These are phyloP conservation scores for Cromileptes altivelis DNA, from an alignment of 2,113 vertebrate genomes.

Conservation along the genomic window DNA sequence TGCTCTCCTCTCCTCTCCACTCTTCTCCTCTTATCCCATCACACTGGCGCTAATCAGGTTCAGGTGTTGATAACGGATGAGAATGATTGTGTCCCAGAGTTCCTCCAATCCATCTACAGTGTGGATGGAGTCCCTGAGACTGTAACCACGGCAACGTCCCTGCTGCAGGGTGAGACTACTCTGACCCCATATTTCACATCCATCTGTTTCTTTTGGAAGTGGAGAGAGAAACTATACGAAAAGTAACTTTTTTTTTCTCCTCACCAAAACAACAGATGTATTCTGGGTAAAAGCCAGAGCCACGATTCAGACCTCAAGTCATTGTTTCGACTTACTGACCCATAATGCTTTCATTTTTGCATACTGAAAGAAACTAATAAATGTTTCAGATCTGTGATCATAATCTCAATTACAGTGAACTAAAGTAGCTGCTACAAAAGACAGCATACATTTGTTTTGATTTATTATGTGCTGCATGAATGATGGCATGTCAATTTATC, in stretches of 20 bases:
- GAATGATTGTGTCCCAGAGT: constrained; percentile 91
- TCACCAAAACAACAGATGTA: constrained; percentile 34
- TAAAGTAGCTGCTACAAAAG: constrained; percentile 20
- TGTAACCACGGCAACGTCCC: constrained; percentile 90
- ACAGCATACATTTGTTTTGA: constrained; percentile 33
- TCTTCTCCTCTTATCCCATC: constrained; percentile 24
- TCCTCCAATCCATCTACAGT: constrained; percentile 91
- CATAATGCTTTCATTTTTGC: constrained; percentile 20
- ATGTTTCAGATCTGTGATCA: constrained; percentile 35
- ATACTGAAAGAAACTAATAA: constrained; percentile 12
- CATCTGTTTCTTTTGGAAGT: constrained; percentile 60
- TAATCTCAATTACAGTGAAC: constrained; percentile 22
- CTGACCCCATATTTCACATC: constrained; percentile 59
- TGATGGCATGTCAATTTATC: constrained; percentile 32
- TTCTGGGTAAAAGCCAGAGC: constrained; percentile 4
- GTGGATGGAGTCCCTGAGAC: constrained; percentile 90
- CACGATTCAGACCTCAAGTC: constrained; percentile 1
- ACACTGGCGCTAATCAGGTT: constrained; percentile 82
- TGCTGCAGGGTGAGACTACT: constrained; percentile 88
- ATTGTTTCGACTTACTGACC: neutral
- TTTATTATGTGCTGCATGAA: constrained; percentile 39
- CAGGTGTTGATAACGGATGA: constrained; percentile 90
- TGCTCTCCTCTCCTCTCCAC: neutral
- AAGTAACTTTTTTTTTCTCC: constrained; percentile 7
- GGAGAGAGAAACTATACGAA: constrained; percentile 23